Percentiles rank a stretch among this genome's conserved stretches.
phyloP scores from a whole-genome alignment of 2,888 invertebrate species.

The Caenorhabditis imperialis region DNA sequence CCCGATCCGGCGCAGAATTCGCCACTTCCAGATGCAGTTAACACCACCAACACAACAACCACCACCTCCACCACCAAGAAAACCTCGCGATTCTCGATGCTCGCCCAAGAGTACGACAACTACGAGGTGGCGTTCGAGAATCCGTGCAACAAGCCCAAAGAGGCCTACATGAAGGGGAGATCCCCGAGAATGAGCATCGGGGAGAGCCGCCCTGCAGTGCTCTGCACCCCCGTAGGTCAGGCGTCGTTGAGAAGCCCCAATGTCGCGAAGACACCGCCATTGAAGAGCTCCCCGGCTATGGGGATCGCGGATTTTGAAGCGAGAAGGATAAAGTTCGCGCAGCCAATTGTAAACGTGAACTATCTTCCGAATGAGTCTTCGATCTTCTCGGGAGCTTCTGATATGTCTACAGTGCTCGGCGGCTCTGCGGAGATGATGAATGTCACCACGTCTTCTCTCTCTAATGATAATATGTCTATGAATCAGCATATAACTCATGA shows the following conservation, averaged over 20 bases:
- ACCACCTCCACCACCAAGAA: constrained; percentile 2
- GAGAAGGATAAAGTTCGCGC: constrained; percentile 58
- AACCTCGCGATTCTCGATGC: constrained; percentile 28
- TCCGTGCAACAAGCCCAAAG: constrained; percentile 57
- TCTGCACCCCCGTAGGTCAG: constrained; percentile 56
- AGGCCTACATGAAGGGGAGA: constrained; percentile 62
- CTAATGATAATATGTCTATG: constrained; percentile 35
- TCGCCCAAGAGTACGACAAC: constrained; percentile 37
- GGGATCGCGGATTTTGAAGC: constrained; percentile 17
- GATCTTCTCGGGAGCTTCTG: constrained; percentile 37
- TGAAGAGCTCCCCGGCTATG: constrained; percentile 9
- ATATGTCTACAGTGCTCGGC: constrained; percentile 47
- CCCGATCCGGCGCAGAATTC: constrained; percentile 5
- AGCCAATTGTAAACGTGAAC: constrained; percentile 53
- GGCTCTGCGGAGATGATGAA: constrained; percentile 53
- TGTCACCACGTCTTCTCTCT: constrained; percentile 47
- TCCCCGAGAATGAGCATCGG: constrained; percentile 64
- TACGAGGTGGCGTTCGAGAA: constrained; percentile 41
- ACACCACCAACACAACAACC: neutral
- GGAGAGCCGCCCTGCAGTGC: constrained; percentile 61
- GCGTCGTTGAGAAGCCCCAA: constrained; percentile 24
- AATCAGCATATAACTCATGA: constrained; percentile 46
- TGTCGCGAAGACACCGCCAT: constrained; percentile 2
- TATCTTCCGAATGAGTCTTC: constrained; percentile 52
- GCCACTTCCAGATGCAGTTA: constrained; percentile 1